phyloP scores from a whole-genome alignment of 2,888 invertebrate species.

The Tenthredo livida region DNA sequence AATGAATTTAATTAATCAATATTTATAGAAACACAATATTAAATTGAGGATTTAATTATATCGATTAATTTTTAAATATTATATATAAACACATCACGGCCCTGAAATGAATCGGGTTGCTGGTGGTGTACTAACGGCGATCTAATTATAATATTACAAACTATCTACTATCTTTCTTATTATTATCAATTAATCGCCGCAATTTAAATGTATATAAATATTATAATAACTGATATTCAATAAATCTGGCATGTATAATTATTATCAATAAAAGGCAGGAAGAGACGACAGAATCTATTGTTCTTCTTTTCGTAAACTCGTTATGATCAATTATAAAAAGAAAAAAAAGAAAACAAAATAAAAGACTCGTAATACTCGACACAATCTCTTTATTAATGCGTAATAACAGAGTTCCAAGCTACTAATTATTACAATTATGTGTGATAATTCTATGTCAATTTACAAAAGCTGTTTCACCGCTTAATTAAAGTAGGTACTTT shows the following conservation, averaged over 20 bases:
- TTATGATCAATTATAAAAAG: no score
- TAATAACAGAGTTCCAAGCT: slow-evolving; percentile 9
- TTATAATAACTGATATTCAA: slow-evolving; percentile 68
- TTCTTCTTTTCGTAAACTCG: no score
- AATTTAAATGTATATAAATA: slow-evolving; percentile 63
- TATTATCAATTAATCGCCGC: slow-evolving; percentile 17
- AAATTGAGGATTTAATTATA: neutral
- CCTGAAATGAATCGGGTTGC: slow-evolving; percentile 41
- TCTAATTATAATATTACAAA: slow-evolving; percentile 11
- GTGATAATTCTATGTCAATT: neutral
- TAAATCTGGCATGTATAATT: slow-evolving; percentile 70
- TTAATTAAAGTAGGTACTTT: neutral
- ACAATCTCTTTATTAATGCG: slow-evolving; percentile 37
- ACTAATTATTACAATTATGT: slow-evolving; percentile 11
- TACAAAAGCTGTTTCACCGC: slow-evolving; percentile 14
- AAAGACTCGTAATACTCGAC: slow-evolving; percentile 4
- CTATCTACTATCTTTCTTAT: neutral
- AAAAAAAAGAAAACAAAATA: no score
- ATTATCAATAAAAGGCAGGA: slow-evolving; percentile 64
- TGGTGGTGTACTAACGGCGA: slow-evolving; percentile 8
- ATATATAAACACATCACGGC: no score
- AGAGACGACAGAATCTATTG: neutral
- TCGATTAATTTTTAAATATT: neutral
- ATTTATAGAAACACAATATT: neutral
- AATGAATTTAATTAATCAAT: neutral